Evolutionary conservation across 2,888 invertebrate species (phyloP), one percentile per base, ranked within the genome.

Genomic region (Harmothoe impar): DNA sequence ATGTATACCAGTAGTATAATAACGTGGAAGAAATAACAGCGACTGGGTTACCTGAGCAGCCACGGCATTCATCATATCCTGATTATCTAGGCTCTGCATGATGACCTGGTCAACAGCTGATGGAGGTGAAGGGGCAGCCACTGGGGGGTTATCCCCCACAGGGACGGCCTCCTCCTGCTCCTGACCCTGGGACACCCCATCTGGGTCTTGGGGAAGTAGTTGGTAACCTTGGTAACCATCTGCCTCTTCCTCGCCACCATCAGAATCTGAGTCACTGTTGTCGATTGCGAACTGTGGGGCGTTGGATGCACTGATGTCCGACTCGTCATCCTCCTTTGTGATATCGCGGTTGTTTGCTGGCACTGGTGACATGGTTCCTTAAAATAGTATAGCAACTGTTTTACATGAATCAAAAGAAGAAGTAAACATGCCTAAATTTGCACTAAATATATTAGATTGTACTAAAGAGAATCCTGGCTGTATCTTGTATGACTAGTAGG

Each of bases 181-280:
- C 62, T 62, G 62, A 23, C 72, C 72, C 15, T n/a, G 0, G 3
- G 15, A 5, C 17, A 29, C 51, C 0, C n/a, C 25, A 17, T 84
- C 84, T 15, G 84, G 84, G 25, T 84, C 84, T 35, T 84, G 84
- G 0, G 84, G 84, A 1, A 84, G 51, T 17, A 84, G 43, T 25
- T 84, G 84, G 84, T 84, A 84, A 23, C 84, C 84, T 25, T 84
- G 84, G 84, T 84, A 43, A 35, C 84, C 84, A 25, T 35, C 84
- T 51, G 17, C 20, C 23, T 35, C 84, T 35, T 84, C 84, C 51
- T 84, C 84, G 0, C 51, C 84, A 20, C 84, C 84, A 17, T 84
- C 84, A 15, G 84, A 84, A 20, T 84, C 84, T 20, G 84, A 84
- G 43, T 51, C 84, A 84, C 84, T 84, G 43, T 35, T 25, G 20